These are phyloP conservation scores for Atractosteus spatula DNA, from an alignment of 2,113 vertebrate genomes.

Conservation along the genomic window DNA sequence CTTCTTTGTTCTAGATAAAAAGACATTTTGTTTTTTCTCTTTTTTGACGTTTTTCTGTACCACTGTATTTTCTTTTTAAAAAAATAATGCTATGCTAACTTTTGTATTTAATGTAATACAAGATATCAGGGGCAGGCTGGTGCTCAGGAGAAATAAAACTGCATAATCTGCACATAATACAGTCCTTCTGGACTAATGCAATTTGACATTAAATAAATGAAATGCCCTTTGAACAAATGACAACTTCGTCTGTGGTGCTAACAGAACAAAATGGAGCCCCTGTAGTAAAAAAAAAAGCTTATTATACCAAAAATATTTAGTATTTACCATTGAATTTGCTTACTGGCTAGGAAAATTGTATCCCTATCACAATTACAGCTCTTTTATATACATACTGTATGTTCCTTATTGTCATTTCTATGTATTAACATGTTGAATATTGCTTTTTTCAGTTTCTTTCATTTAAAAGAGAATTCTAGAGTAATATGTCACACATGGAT, in stretches of 20 bases:
- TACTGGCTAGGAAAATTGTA: constrained; percentile 7
- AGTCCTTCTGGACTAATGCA: too few species aligned
- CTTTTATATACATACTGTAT: background rate
- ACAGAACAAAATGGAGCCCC: background rate
- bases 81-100: too few species aligned
- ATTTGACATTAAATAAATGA: too few species aligned
- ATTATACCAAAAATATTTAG: background rate
- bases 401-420: constrained; percentile 1
- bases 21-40: too few species aligned
- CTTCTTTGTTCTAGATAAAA: too few species aligned
- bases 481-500: constrained; percentile 23
- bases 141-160: too few species aligned
- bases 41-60: too few species aligned
- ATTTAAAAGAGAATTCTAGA: constrained; percentile 7
- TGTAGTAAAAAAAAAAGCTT: background rate
- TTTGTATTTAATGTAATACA: too few species aligned
- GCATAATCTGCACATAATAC: too few species aligned
- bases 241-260: background rate
- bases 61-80: too few species aligned
- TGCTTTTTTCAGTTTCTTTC: constrained; percentile 12
- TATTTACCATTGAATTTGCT: background rate
- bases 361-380: constrained; percentile 10
- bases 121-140: too few species aligned
- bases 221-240: background rate
- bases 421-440: constrained; percentile 24